Percentiles rank a stretch among this genome's conserved stretches.
phyloP scores from a whole-genome alignment of 2,888 invertebrate species.

The Parelbella ahira region DNA sequence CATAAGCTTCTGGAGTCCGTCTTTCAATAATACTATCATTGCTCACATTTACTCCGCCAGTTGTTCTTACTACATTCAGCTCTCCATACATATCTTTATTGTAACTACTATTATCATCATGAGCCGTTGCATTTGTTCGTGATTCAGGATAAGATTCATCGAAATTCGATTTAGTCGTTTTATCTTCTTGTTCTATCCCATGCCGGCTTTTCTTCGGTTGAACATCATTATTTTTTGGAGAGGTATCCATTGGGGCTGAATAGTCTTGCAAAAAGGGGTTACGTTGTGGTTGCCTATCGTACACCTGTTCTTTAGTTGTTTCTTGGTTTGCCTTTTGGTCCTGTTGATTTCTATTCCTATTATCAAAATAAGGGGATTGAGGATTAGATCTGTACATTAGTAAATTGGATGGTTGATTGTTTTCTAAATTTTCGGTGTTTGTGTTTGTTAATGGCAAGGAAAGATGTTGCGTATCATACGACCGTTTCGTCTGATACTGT shows the following conservation, averaged over 20 bases:
- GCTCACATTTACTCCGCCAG: no score
- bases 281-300: constrained; percentile 56
- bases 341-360: constrained; percentile 61
- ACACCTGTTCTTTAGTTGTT: constrained; percentile 51
- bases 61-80: constrained; percentile 47
- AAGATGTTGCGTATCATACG: constrained; percentile 70
- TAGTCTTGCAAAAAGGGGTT: constrained; percentile 67
- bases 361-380: constrained; percentile 74
- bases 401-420: constrained; percentile 48
- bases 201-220: constrained; percentile 38
- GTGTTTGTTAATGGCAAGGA: constrained; percentile 70
- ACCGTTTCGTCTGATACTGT: constrained; percentile 59
- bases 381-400: constrained; percentile 61
- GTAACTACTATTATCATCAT: constrained; percentile 45
- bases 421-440: constrained; percentile 60
- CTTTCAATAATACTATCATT: constrained; percentile 81
- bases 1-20: constrained; percentile 91
- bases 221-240: constrained; percentile 37
- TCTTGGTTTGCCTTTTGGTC: constrained; percentile 43
- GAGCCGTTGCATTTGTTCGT: constrained; percentile 40
- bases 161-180: constrained; percentile 37
- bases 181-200: constrained; percentile 41
- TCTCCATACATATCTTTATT: constrained; percentile 64
- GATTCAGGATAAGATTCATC: constrained; percentile 48
- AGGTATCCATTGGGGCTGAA: constrained; percentile 37